A percentile compares a stretch with the other conserved stretches of the same genome.
These are phyloP conservation scores for Eupithecia centaureata DNA, from an alignment of 2,888 invertebrate genomes.

Conservation along the genomic window DNA sequence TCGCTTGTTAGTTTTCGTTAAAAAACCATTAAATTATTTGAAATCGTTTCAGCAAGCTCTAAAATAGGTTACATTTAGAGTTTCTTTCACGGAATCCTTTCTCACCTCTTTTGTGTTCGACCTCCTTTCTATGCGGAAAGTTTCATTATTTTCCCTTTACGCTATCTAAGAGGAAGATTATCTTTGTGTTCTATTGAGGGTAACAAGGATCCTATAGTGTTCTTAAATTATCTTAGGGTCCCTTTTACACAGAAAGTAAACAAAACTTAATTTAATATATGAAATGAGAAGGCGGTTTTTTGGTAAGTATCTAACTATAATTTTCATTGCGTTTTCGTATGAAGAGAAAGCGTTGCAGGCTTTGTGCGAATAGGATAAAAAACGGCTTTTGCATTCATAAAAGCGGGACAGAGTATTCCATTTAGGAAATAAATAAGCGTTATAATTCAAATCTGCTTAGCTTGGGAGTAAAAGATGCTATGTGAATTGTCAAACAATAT, in stretches of 20 bases:
- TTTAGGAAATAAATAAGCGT: no score
- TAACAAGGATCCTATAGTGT: conserved; percentile 53
- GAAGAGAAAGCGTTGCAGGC: no score
- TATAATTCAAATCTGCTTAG: no score
- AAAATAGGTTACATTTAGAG: conserved; percentile 8
- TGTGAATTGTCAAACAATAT: no score
- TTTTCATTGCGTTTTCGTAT: neutral
- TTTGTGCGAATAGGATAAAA: no score
- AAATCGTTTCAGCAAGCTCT: neutral
- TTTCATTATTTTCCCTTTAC: conserved; percentile 56
- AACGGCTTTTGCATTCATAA: no score
- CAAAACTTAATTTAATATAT: neutral
- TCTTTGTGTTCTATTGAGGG: conserved; percentile 54
- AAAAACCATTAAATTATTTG: no score
- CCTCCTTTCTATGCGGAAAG: conserved; percentile 45
- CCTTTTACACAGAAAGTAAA: neutral
- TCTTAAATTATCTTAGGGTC: conserved; percentile 2
- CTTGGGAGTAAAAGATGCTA: no score
- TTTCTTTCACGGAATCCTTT: conserved; percentile 46
- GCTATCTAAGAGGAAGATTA: conserved; percentile 55
- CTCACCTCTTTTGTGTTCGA: conserved; percentile 26
- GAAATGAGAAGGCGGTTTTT: no score
- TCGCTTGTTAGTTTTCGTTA: no score
- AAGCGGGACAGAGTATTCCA: no score
- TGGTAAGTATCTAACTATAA: no score